phyloP scores from a whole-genome alignment of 2,797 vertebrate species.

The Ceryle rudis region DNA sequence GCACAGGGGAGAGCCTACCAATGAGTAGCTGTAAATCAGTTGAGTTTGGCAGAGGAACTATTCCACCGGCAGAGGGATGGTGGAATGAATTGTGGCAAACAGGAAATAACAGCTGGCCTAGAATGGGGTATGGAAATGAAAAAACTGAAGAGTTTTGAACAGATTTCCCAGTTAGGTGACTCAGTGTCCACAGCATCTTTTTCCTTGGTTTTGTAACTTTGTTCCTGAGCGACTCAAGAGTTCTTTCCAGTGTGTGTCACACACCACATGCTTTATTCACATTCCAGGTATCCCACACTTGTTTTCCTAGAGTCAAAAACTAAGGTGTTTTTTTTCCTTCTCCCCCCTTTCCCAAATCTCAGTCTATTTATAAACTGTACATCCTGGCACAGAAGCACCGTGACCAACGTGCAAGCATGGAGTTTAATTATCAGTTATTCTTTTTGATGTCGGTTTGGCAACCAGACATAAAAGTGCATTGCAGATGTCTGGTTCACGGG shows the following conservation, averaged over 20 bases:
- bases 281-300: constrained; percentile 52
- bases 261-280: not conserved
- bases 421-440: constrained; percentile 29
- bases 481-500: constrained; percentile 31
- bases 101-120: not conserved
- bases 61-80: not conserved
- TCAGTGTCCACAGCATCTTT: not conserved
- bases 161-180: constrained; percentile 21
- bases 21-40: not conserved
- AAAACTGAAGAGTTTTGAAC: not conserved
- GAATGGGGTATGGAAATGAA: not conserved
- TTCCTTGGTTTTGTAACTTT: not conserved
- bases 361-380: constrained; percentile 9
- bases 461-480: not conserved
- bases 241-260: constrained; percentile 31
- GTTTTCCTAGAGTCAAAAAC: not conserved
- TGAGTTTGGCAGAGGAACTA: not conserved
- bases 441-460: constrained; percentile 32
- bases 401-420: not conserved
- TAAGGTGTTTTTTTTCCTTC: not conserved
- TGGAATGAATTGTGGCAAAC: not conserved
- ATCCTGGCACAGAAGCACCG: not conserved
- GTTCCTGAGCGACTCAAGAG: not conserved
- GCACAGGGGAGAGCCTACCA: not conserved
- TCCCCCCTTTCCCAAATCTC: not conserved